Base-by-base conservation (phyloP, 2,797 vertebrate genomes). In the Crotalus adamanteus region DNA sequence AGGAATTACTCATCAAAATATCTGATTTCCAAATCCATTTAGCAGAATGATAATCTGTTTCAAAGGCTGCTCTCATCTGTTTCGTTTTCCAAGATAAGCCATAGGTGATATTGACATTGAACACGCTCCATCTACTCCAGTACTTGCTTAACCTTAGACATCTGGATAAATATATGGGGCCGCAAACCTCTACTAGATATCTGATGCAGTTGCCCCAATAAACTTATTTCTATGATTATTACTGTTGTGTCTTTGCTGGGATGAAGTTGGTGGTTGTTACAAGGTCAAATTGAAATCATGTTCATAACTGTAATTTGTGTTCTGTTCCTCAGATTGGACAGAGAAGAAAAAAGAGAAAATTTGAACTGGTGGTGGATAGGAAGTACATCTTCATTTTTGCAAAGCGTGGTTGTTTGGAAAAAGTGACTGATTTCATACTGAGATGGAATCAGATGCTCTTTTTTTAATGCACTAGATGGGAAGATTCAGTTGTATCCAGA, bases 91-190 rank as follows among this genome's bases (percentile, higher is more conserved):
- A 14, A 61, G 28, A 88, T 65, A 61, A 90, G 57, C 89, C 53
- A 88, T n/a, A 53, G 90, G 55, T 95, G 92, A 42, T 95, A 92
- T 95, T 93, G 95, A 94, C 63, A 56, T 89, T 87, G 31, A n/a
- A 60, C 47, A n/a, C 65, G 65, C 94, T 86, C 96, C 94, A 91
- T 78, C 9, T 47, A 42, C 8, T 83, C 73, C 37, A 47, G 4
- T 42, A 25, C 37, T 3, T 83, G 73, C 73, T 42, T 83, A 83
- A 22, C 9, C 12, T 83, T 42, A 83, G 73, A 47, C 20, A 83
- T 22, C 73, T 25, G 73, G 20, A 83, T 22, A 83, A 83, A 83
- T 42, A 83, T 22, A 42, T 2, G 73, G 20, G 37, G 7, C 20
- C 3, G 9, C 37, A 83, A 83, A 83, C 8, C 20, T 42, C 20